Evolutionary conservation across 1,140 invertebrate genomes (phyloP).

Genomic region (Drosophila melanica): DNA sequence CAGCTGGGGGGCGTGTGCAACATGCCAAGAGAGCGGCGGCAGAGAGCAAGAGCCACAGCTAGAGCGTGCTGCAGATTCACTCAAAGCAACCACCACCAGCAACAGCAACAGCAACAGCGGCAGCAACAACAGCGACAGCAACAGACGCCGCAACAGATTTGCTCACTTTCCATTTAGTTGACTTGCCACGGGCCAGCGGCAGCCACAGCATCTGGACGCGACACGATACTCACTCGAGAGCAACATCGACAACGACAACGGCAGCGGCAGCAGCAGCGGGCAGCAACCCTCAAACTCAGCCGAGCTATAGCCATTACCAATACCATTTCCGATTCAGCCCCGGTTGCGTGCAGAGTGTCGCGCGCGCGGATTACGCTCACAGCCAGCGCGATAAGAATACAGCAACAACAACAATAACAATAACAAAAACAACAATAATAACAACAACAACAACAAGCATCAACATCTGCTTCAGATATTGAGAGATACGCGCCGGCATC

Average conservation of each 20-base stretch:
- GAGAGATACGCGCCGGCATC: slow-evolving; percentile 56
- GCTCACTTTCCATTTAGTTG: slow-evolving; percentile 73
- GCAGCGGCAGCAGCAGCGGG: slow-evolving; percentile 5
- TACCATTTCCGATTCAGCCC: slow-evolving; percentile 62
- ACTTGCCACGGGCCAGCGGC: slow-evolving; percentile 64
- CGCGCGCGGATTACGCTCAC: slow-evolving; percentile 74
- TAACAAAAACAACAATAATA: slow-evolving; percentile 2
- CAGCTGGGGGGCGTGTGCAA: slow-evolving; percentile 51
- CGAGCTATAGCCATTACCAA: slow-evolving; percentile 26
- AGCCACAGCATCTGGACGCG: slow-evolving; percentile 57
- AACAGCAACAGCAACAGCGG: slow-evolving; percentile 35
- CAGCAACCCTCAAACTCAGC: slow-evolving; percentile 51
- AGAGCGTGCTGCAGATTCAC: slow-evolving; percentile 33
- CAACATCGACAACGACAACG: background rate
- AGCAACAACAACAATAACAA: slow-evolving; percentile 11
- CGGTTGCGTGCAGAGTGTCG: slow-evolving; percentile 54
- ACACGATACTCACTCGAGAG: slow-evolving; percentile 10
- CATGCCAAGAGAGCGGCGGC: slow-evolving; percentile 1
- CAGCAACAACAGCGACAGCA: slow-evolving; percentile 8
- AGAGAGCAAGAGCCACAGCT: slow-evolving; percentile 16
- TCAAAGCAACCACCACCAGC: slow-evolving; percentile 43
- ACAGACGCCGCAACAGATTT: slow-evolving; percentile 59
- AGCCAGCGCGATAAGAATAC: slow-evolving; percentile 52
- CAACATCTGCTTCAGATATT: slow-evolving; percentile 46
- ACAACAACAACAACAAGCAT: slow-evolving; percentile 7